A percentile compares a stretch with the other conserved stretches of the same genome.
Evolutionary conservation across 30 jellyfish, hydroid and myxozoan genomes (phyloP).

Genomic region (Pseudorhiza aurosa): DNA sequence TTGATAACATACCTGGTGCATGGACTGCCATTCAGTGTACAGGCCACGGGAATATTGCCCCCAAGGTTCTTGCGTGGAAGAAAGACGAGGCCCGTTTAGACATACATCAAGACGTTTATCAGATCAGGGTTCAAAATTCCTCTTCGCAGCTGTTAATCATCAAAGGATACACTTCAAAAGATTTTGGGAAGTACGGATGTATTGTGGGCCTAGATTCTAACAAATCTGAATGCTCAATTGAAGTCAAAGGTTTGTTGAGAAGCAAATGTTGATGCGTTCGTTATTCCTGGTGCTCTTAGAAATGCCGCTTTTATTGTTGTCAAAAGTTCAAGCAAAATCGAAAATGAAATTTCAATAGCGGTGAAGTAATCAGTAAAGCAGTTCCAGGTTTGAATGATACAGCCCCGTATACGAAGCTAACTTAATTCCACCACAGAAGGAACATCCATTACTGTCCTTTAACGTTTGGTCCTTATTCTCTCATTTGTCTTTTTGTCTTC

Average conservation of each 20-base stretch:
- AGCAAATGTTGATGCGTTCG: too few relatives aligned
- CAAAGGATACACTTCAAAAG: slow-evolving; percentile 44
- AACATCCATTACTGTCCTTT: too few relatives aligned
- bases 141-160: slow-evolving; percentile 53
- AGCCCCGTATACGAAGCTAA: too few relatives aligned
- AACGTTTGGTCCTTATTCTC: too few relatives aligned
- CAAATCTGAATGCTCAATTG: slow-evolving; percentile 54
- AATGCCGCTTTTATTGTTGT: too few relatives aligned
- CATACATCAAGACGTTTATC: slow-evolving; percentile 17
- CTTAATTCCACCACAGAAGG: too few relatives aligned
- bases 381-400: too few relatives aligned
- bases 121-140: slow-evolving; percentile 9
- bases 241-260: slow-evolving; percentile 62
- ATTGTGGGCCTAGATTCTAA: slow-evolving; percentile 64
- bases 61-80: slow-evolving; percentile 74
- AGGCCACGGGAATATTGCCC: slow-evolving; percentile 65
- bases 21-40: slow-evolving; percentile 71
- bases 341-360: too few relatives aligned
- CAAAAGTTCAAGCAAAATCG: too few relatives aligned
- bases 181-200: slow-evolving; percentile 78
- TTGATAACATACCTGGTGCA: slow-evolving; percentile 73
- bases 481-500: too few relatives aligned
- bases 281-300: too few relatives aligned
- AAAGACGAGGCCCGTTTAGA: slow-evolving; percentile 48
- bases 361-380: too few relatives aligned